These are phyloP conservation scores for Drosophila tsacasi DNA, from an alignment of 1,140 invertebrate species.

Conservation along the genomic window DNA sequence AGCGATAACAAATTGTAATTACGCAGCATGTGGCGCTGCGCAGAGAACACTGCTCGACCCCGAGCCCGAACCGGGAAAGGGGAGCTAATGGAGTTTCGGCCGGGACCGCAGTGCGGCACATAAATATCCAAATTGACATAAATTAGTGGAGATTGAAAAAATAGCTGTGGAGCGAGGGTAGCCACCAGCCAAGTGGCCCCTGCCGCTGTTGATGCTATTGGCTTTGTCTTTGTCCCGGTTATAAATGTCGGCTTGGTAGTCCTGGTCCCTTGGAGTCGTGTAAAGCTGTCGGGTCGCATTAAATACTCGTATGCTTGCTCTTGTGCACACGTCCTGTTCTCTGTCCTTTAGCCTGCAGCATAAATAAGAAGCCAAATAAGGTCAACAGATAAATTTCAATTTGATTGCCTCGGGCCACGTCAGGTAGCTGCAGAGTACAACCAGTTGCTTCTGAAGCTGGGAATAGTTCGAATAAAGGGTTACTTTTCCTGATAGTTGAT, in stretches of 20 bases:
- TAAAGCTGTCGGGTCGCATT: conserved; percentile 51
- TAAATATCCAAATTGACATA: conserved; percentile 68
- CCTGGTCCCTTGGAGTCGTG: conserved; percentile 27
- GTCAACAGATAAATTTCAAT: conserved; percentile 63
- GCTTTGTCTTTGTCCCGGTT: conserved; percentile 43
- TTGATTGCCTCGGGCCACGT: conserved; percentile 48
- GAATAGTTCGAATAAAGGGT: neutral
- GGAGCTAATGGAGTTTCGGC: conserved; percentile 50
- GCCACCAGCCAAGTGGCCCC: conserved; percentile 32
- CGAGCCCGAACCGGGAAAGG: neutral
- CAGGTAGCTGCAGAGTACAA: conserved; percentile 13
- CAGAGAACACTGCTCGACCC: conserved; percentile 11
- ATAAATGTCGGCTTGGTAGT: conserved; percentile 41
- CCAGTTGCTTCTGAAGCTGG: conserved; percentile 26
- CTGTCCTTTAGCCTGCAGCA: conserved; percentile 24
- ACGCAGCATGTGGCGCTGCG: conserved; percentile 48
- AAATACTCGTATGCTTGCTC: conserved; percentile 51
- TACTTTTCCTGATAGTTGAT: neutral
- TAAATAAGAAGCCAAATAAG: conserved; percentile 58
- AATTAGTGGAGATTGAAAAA: conserved; percentile 67
- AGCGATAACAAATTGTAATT: conserved; percentile 68
- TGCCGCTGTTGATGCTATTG: conserved; percentile 3
- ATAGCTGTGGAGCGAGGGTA: conserved; percentile 16
- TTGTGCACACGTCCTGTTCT: conserved; percentile 11
- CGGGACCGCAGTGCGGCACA: conserved; percentile 50